Conservation (phyloP, 2,113 vertebrate genomes). For the Hiodon tergisus region DNA sequence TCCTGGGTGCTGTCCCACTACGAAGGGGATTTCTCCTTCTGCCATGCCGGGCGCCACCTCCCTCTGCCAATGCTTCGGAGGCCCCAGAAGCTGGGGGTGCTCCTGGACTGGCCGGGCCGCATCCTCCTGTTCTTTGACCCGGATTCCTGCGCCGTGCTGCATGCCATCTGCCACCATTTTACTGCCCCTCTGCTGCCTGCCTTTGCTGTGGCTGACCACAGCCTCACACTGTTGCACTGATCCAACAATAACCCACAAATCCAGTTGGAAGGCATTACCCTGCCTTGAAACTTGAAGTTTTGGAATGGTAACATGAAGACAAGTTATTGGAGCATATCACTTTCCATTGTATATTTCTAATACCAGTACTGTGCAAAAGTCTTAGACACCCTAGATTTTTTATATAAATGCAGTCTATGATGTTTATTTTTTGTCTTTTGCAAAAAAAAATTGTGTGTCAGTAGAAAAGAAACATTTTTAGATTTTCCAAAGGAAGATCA, state of each 20-base stretch:
- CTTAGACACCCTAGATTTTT: too few relatives aligned
- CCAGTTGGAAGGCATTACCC: background rate
- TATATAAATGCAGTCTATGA: too few relatives aligned
- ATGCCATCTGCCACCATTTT: slow-evolving; percentile 59
- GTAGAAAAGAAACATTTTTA: too few relatives aligned
- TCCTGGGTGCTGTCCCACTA: slow-evolving; percentile 91
- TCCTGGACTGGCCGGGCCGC: slow-evolving; percentile 74
- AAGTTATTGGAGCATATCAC: background rate
- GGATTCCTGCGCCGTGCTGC: slow-evolving; percentile 62
- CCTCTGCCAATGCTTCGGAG: slow-evolving; percentile 60
- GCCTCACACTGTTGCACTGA: slow-evolving; percentile 63
- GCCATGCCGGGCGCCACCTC: slow-evolving; percentile 59
- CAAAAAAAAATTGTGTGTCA: too few relatives aligned
- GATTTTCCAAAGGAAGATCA: too few relatives aligned
- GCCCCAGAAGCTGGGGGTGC: slow-evolving; percentile 67
- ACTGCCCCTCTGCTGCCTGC: slow-evolving; percentile 66
- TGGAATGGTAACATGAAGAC: too few relatives aligned
- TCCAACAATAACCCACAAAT: background rate
- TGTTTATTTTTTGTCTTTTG: too few relatives aligned
- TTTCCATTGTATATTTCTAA: background rate
- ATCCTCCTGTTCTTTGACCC: slow-evolving; percentile 81
- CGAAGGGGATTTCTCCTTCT: slow-evolving; percentile 76
- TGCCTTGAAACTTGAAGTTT: too few relatives aligned
- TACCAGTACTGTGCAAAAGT: too few relatives aligned
- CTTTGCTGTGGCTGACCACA: slow-evolving; percentile 77